phyloP scores from a whole-genome alignment of 2,113 vertebrate genomes.

The Alethe castanea region DNA sequence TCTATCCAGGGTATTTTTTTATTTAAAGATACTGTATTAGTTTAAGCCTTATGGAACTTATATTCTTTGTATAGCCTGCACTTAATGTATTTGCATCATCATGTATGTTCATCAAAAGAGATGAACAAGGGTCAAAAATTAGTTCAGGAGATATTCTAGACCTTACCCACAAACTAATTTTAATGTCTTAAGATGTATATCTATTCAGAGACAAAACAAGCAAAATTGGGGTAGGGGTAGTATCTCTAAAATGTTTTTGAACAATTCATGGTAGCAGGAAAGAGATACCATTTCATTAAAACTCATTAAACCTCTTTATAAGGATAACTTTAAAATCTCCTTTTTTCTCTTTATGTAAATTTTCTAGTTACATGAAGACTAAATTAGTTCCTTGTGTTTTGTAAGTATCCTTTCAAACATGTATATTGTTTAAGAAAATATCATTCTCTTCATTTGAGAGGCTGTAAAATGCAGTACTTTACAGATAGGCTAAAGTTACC shows the following conservation, averaged over 20 bases:
- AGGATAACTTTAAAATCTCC: not conserved
- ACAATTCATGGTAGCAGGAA: fast-evolving
- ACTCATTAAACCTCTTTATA: not conserved
- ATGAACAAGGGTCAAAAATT: not conserved
- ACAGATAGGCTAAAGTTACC: not conserved
- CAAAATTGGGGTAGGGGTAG: not conserved
- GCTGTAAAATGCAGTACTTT: not conserved
- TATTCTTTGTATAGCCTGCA: not conserved
- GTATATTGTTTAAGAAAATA: not conserved
- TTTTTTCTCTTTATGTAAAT: not conserved
- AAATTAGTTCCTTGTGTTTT: not conserved
- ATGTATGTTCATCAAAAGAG: not conserved
- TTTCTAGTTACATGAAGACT: not conserved
- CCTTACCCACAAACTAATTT: not conserved
- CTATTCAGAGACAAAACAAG: not conserved
- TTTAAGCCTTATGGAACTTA: not conserved
- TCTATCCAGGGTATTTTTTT: not conserved
- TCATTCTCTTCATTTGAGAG: not conserved
- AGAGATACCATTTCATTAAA: not conserved
- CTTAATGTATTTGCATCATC: not conserved
- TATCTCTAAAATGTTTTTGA: not conserved
- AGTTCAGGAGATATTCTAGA: not conserved
- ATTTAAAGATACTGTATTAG: not conserved
- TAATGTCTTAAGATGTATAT: not conserved
- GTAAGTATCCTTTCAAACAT: not conserved